Percentiles rank a stretch among this genome's conserved stretches.
Evolutionary conservation across 2,797 vertebrate species (phyloP).

Genomic region (Paratrypauchen microcephalus): DNA sequence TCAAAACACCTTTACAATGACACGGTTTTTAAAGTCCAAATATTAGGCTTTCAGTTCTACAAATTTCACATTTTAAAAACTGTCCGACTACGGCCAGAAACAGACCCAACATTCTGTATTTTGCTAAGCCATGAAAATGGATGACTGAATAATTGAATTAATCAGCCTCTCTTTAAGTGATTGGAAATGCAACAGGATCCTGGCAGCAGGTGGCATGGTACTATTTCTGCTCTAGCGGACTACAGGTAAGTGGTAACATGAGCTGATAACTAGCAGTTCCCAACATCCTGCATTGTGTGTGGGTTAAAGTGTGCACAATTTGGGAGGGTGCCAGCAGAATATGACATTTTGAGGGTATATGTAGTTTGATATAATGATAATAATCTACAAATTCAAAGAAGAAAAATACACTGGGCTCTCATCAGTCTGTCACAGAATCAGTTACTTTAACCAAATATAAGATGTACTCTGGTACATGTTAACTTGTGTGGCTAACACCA

Average conservation of each 20-base stretch:
- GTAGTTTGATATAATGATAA: conserved; percentile 6
- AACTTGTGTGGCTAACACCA: neutral
- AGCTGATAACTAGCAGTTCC: conserved; percentile 76
- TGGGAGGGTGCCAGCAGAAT: neutral
- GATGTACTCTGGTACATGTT: neutral
- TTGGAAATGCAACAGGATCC: conserved; percentile 82
- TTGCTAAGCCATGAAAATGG: conserved; percentile 71
- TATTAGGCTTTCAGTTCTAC: conserved; percentile 18
- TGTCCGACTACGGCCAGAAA: conserved; percentile 27
- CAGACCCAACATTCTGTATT: conserved; percentile 49
- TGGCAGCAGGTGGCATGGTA: conserved; percentile 77
- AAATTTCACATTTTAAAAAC: neutral
- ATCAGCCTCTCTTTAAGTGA: conserved; percentile 78
- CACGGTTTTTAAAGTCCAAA: neutral
- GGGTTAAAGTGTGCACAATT: conserved; percentile 27
- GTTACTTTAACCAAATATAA: too few relatives aligned
- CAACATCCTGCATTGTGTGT: conserved; percentile 63
- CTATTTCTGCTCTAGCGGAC: conserved; percentile 70
- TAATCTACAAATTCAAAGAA: neutral
- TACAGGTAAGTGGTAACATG: conserved; percentile 78
- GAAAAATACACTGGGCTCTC: too few relatives aligned
- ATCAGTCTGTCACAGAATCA: too few relatives aligned
- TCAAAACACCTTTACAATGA: too few relatives aligned
- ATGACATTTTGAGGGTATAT: conserved; percentile 29
- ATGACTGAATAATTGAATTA: conserved; percentile 81